Evolutionary conservation across 1,140 invertebrate species (phyloP).

Genomic region (Homalodisca vitripennis): DNA sequence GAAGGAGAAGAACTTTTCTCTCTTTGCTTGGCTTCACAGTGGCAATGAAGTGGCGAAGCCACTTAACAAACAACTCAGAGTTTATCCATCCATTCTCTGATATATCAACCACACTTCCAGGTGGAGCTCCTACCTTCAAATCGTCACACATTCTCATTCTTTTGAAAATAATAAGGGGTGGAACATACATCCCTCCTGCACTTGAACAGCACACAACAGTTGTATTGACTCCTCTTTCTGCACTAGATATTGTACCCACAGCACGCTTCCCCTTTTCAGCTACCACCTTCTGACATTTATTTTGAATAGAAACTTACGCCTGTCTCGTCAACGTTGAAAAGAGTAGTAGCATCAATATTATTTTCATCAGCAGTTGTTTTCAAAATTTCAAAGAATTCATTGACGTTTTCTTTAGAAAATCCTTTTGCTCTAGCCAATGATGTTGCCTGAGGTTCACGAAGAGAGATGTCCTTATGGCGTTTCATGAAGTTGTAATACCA

Average conservation of each 20-base stretch:
- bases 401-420: constrained; percentile 46
- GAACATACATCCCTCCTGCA: constrained; percentile 43
- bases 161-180: constrained; percentile 49
- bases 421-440: constrained; percentile 45
- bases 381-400: constrained; percentile 43
- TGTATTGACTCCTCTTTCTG: constrained; percentile 42
- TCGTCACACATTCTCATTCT: constrained; percentile 40
- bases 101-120: constrained; percentile 40
- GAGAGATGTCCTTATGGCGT: constrained; percentile 45
- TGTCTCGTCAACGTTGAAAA: constrained; percentile 49
- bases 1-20: constrained; percentile 39
- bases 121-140: constrained; percentile 40
- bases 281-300: constrained; percentile 35
- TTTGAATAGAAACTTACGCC: constrained; percentile 46
- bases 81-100: constrained; percentile 44
- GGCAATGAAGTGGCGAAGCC: constrained; percentile 42
- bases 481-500: constrained; percentile 49
- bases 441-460: constrained; percentile 48
- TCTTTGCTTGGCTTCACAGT: constrained; percentile 37
- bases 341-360: constrained; percentile 41
- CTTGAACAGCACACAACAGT: constrained; percentile 42
- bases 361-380: constrained; percentile 41
- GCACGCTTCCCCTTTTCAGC: constrained; percentile 28
- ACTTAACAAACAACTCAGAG: constrained; percentile 44
- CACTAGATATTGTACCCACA: background rate